Base-by-base conservation (phyloP, 2,888 invertebrate genomes). In the Chaetoderma sp. region DNA sequence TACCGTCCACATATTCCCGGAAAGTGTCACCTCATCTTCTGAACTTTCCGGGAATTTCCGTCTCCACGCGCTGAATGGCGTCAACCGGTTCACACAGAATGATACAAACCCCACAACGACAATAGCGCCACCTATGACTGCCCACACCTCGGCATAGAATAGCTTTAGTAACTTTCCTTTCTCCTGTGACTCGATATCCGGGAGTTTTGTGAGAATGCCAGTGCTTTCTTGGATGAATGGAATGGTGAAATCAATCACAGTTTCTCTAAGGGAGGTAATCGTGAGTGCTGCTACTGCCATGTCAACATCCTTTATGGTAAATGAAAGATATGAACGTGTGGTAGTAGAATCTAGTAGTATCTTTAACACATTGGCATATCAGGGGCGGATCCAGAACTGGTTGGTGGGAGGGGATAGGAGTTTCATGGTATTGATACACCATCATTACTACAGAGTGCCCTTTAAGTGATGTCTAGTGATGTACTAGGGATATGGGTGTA, bases 161-260 rank as follows among this genome's bases (percentile, higher is more conserved):
- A 33, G 52, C 10, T 30, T 52, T 13, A 52, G 16, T 13, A 23
- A 32, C 21, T 52, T 28, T n/a, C 28, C 28, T 18, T 33, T 52
- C 52, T 52, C 32, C 32, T 52, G 28, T 3, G 28, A 16, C 13
- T 28, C 30, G 28, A 18, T 16, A 18, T 33, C 52, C 32, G 52
- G 52, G 21, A 33, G 32, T 8, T 16, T n/a, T 10, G 52, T 52
- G 10, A 52, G 28, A n/a, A 52, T 52, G n/a, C 52, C 52, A 2
- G 52, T 52, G 10, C 52, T 52, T 16, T 33, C 52, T 3, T 52
- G 30, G 10, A 13, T 28, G 52, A 52, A 52, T 3, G 52, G 52
- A 13, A 28, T 52, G 30, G 52, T 52, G 52, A 52, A 52, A 28
- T 52, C 52, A 30, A 52, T 52, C n/a, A 52, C 28, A 2, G 16